A percentile compares a stretch with the other conserved stretches of the same genome.
Evolutionary conservation across 1,140 invertebrate species (phyloP).

Genomic region (Rhagoletis zephyria): DNA sequence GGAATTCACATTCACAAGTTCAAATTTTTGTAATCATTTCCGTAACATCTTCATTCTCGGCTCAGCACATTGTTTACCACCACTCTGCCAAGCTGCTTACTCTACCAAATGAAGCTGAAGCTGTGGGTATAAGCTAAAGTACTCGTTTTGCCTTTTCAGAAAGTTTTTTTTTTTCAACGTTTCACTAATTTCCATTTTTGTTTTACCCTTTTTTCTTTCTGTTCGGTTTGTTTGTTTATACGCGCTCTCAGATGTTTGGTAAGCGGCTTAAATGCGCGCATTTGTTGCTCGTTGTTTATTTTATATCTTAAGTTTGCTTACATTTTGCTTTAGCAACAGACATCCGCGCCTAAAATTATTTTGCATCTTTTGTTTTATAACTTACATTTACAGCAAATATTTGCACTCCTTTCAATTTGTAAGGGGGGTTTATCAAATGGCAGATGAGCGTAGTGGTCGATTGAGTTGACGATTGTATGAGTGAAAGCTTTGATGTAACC

Average conservation of each 20-base stretch:
- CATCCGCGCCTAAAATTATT: slow-evolving; percentile 5
- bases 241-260: slow-evolving; percentile 2
- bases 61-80: neutral
- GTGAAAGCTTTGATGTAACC: neutral
- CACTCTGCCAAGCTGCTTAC: too few relatives aligned
- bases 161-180: neutral
- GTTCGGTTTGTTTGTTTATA: neutral
- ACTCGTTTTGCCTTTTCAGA: neutral
- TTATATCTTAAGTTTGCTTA: slow-evolving; percentile 52
- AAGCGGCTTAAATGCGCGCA: slow-evolving; percentile 47
- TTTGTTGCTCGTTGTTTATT: slow-evolving; percentile 20
- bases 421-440: neutral
- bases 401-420: neutral
- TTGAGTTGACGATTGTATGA: neutral
- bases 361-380: neutral
- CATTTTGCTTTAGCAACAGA: slow-evolving; percentile 41
- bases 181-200: slow-evolving; percentile 11
- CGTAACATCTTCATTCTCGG: neutral
- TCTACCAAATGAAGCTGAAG: too few relatives aligned
- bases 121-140: neutral
- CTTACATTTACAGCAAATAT: slow-evolving; percentile 40
- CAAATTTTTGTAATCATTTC: neutral
- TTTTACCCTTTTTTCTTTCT: neutral
- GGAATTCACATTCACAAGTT: neutral
- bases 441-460: neutral